Evolutionary conservation across 2,113 vertebrate species (phyloP), one percentile per base, ranked within the genome.

Genomic region (Trogon surrucura): DNA sequence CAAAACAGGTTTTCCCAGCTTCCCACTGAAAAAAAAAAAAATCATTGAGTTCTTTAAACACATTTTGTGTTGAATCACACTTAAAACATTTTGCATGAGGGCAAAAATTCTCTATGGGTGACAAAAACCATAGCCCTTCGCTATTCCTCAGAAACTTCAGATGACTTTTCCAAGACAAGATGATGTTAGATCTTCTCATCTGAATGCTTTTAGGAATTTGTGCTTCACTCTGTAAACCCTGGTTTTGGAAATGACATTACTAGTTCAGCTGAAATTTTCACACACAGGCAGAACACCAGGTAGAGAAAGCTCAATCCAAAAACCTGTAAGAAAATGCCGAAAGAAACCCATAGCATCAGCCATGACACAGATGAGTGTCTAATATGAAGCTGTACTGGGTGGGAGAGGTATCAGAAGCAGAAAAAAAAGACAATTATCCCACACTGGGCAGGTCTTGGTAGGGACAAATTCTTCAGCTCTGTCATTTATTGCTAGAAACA

Each of bases 381-480:
- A 57, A 23, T 38, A n/a, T 13, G 20, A 77, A 10, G 7, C 16
- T n/a, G 1, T 5, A 26, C 13, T 16, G n/a, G 25, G 60, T n/a
- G 25, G 11, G 25, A 79, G 18, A 71, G 3, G 5, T 45, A 67
- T 22, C 12, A 58, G 47, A 74, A 66, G 17, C 7, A 44, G 29
- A 45, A 22, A 60, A 54, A 41, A 36, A 10, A 56, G 8, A 38
- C 0, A 0, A 50, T n/a, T 74, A 20, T 4, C 13, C 15, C 26
- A 38, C 4, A 58, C 4, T 62, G 57, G 36, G 47, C 30, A 62
- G 62, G 5, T n/a, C 47, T 62, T 86, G 41, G 23, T 13, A 34
- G 51, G 23, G 11, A 79, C 41, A 41, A 41, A 41, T 77, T 32
- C 45, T 36, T 75, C 45, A 41, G 29, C 30, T 70, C 32, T 58